These are phyloP conservation scores for Rhagoletis pomonella DNA, from an alignment of 1,140 invertebrate genomes.

Conservation along the genomic window DNA sequence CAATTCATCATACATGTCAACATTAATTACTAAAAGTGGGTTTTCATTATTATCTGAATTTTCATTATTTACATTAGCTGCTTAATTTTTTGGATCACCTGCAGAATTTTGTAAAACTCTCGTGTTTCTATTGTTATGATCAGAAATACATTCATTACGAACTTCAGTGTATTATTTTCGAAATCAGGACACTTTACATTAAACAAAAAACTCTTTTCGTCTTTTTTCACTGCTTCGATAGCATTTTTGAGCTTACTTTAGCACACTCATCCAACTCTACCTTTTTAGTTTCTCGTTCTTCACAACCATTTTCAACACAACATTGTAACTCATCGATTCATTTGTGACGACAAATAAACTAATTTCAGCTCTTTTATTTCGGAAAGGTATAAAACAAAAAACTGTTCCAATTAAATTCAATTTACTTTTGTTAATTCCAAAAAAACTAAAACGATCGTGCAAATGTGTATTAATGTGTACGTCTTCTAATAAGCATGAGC, in stretches of 20 bases:
- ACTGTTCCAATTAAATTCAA: neutral
- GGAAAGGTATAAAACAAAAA: neutral
- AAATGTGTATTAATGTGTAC: neutral
- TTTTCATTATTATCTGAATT: too few relatives aligned
- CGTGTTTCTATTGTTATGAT: too few relatives aligned
- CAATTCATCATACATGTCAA: neutral
- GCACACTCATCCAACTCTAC: neutral
- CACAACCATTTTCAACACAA: neutral
- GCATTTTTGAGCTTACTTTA: too few relatives aligned
- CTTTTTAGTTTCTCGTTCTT: neutral
- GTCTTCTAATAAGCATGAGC: neutral
- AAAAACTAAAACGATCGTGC: neutral
- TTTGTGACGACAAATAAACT: neutral
- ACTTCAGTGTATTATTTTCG: too few relatives aligned
- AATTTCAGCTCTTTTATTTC: neutral
- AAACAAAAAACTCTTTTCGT: too few relatives aligned
- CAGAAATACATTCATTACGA: too few relatives aligned
- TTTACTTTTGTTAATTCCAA: neutral
- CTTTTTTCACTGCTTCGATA: too few relatives aligned
- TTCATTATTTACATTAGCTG: too few relatives aligned
- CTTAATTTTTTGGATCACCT: too few relatives aligned
- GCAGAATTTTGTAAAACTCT: too few relatives aligned
- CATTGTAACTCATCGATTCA: neutral
- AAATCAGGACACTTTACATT: too few relatives aligned
- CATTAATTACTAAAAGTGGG: too few relatives aligned